phyloP scores from a whole-genome alignment of 2,797 vertebrate genomes.

The Neopelma chrysocephalum region DNA sequence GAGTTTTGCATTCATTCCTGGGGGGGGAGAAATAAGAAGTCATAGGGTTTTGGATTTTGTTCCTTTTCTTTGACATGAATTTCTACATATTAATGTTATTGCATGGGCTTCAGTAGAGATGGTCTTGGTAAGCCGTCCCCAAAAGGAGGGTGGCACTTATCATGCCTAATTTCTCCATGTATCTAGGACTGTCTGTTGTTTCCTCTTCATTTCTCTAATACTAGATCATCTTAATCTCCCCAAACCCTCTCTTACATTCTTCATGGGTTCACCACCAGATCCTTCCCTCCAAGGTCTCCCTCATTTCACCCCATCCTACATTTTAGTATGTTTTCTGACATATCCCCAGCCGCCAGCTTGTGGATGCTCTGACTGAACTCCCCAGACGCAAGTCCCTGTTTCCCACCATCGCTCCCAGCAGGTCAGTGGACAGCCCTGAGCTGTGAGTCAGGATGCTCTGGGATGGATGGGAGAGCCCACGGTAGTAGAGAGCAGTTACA shows the following conservation, averaged over 20 bases:
- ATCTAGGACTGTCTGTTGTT: background rate
- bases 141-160: background rate
- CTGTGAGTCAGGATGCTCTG: background rate
- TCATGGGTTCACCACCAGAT: background rate
- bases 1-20: background rate
- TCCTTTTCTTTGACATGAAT: background rate
- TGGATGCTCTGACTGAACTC: background rate
- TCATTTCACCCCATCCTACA: background rate
- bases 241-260: background rate
- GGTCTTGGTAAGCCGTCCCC: background rate
- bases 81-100: background rate
- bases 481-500: background rate
- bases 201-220: background rate
- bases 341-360: background rate
- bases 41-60: background rate
- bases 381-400: background rate
- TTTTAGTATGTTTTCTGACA: background rate
- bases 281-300: background rate
- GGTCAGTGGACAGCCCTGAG: background rate
- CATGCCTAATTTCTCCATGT: background rate
- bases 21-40: background rate
- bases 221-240: background rate
- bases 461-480: accelerated
- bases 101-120: background rate
- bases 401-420: background rate